Conservation (phyloP, 1,140 invertebrate species). For the Cylas formicarius region DNA sequence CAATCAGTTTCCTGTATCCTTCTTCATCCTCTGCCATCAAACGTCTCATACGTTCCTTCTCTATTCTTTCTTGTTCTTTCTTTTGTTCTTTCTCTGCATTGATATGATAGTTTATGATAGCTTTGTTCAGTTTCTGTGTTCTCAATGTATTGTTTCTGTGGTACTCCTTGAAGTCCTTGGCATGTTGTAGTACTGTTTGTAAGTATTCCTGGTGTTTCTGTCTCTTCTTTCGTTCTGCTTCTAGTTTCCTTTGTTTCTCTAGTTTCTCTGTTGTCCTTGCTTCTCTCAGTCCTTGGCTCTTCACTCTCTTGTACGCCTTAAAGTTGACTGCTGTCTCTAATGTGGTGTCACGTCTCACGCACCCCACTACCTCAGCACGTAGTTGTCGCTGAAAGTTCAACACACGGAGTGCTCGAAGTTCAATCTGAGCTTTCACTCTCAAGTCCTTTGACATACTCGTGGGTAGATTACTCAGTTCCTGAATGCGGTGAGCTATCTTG, state of each 20-base stretch:
- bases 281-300: slow-evolving; percentile 90
- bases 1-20: slow-evolving; percentile 93
- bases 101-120: slow-evolving; percentile 91
- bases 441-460: slow-evolving; percentile 89
- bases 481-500: slow-evolving; percentile 76
- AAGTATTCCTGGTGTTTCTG: slow-evolving; percentile 97
- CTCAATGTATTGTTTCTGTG: slow-evolving; percentile 86
- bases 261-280: slow-evolving; percentile 95
- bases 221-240: slow-evolving; percentile 89
- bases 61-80: slow-evolving; percentile 97
- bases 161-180: slow-evolving; percentile 96
- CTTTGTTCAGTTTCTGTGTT: slow-evolving; percentile 86
- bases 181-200: slow-evolving; percentile 90
- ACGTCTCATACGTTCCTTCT: slow-evolving; percentile 94
- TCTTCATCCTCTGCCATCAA: slow-evolving; percentile 97
- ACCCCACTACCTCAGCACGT: slow-evolving; percentile 74
- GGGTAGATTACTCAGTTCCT: slow-evolving; percentile 74
- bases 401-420: slow-evolving; percentile 84
- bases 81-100: slow-evolving; percentile 98
- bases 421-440: slow-evolving; percentile 87
- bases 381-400: slow-evolving; percentile 93
- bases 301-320: slow-evolving; percentile 85
- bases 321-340: slow-evolving; percentile 89
- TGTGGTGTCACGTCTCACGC: slow-evolving; percentile 87
- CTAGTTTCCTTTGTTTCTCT: slow-evolving; percentile 97